A percentile compares a stretch with the other conserved stretches of the same genome.
phyloP scores from a whole-genome alignment of 2,888 invertebrate genomes.

The Eupithecia inturbata region DNA sequence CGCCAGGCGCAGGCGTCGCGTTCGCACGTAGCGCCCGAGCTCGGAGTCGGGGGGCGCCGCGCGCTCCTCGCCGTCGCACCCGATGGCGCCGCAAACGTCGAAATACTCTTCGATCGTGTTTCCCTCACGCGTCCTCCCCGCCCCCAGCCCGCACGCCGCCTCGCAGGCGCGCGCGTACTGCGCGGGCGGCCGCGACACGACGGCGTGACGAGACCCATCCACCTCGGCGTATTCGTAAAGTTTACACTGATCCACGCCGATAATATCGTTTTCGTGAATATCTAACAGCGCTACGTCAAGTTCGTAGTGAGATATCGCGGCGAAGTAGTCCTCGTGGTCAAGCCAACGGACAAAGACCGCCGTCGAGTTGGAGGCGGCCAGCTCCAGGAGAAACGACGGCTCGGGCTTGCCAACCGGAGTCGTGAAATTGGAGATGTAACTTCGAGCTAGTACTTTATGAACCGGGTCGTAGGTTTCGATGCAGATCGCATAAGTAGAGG shows the following conservation, averaged over 20 bases:
- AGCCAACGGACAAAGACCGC: constrained; percentile 68
- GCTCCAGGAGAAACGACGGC: constrained; percentile 71
- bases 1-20: constrained; percentile 59
- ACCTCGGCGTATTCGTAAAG: constrained; percentile 51
- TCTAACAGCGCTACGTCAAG: constrained; percentile 69
- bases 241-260: constrained; percentile 63
- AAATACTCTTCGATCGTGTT: constrained; percentile 61
- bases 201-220: constrained; percentile 65
- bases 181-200: constrained; percentile 68
- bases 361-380: constrained; percentile 63
- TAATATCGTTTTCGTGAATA: constrained; percentile 54
- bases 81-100: constrained; percentile 63
- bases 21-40: constrained; percentile 58
- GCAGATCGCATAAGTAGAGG: constrained; percentile 71
- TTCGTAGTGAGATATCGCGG: constrained; percentile 66
- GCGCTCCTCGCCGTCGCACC: constrained; percentile 59
- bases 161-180: constrained; percentile 34
- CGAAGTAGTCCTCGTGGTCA: constrained; percentile 67
- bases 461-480: constrained; percentile 67
- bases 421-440: constrained; percentile 65
- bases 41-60: constrained; percentile 55
- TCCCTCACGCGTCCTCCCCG: not conserved
- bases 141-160: not conserved
- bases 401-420: constrained; percentile 71
- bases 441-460: constrained; percentile 59